Evolutionary conservation across 2,797 vertebrate species (phyloP), one percentile per base, ranked within the genome.

Genomic region (Tokudaia muenninki): DNA sequence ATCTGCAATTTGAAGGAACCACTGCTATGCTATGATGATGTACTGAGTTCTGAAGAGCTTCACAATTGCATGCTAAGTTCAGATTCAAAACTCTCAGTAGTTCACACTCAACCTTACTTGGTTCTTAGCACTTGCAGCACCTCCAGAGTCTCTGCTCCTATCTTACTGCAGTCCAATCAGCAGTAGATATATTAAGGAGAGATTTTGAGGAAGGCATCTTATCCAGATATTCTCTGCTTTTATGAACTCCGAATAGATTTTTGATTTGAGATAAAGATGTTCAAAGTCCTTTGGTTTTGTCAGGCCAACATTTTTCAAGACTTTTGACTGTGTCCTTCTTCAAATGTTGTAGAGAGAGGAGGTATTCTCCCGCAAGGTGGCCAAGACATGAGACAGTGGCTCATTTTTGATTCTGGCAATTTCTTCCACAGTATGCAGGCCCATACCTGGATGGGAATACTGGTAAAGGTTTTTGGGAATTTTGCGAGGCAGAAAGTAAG

Each of bases 401-500:
- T 98, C 92, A 52, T 98, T 96, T 97, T 98, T 99, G 79, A 99
- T 97, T 44, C 96, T 96, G 90, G 99, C 99, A 82, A 99, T 99
- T 98, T 99, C 99, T 92, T 96, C 97, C 88, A 99, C 95, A 0
- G 99, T 99, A 75, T 99, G 97, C 96, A 99, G 97, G 24, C 98
- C 99, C 98, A 99, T 98, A 11, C 99, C 99, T 8, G 99, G 99
- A 95, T 99, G 99, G 70, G 99, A 96, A 96, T 98, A 99, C 79
- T 75, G 97, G 95, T 99, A 99, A 4, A 95, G 11, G 1, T 90
- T 96, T 98, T 98, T 99, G 7, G 98, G 82, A 74, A 99, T 99
- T 98, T 98, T 98, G 97, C 98, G 98, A 78, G 99, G 99, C 77
- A 99, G 98, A 94, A 99, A 99, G 97, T 99, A 99, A 0, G 99